phyloP scores from a whole-genome alignment of 2,797 vertebrate genomes.

The Protosalanx chinensis region DNA sequence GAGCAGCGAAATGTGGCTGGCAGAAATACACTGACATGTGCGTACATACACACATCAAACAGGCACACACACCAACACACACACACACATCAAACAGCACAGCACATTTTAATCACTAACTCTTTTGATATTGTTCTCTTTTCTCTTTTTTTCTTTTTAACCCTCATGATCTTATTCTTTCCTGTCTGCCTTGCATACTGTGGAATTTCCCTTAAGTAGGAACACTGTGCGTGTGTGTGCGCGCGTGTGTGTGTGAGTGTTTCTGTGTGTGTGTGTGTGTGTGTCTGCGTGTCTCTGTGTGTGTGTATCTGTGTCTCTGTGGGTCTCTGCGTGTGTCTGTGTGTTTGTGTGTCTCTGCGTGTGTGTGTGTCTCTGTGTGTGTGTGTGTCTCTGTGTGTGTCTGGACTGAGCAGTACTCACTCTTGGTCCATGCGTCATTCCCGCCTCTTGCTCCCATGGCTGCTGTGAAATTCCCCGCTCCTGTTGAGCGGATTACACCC shows the following conservation, averaged over 20 bases:
- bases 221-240: conserved; percentile 29
- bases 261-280: no score
- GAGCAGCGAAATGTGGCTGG: neutral
- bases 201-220: conserved; percentile 66
- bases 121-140: conserved; percentile 43
- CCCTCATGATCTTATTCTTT: conserved; percentile 63
- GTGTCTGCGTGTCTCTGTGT: no score
- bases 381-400: no score
- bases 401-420: conserved; percentile 39
- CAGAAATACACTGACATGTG: neutral
- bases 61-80: conserved; percentile 46
- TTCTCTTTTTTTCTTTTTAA: conserved; percentile 59
- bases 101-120: conserved; percentile 51
- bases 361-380: no score
- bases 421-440: conserved; percentile 60
- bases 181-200: conserved; percentile 65
- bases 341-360: no score
- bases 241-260: no score
- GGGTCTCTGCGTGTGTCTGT: no score
- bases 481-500: conserved; percentile 66
- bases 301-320: no score
- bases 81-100: conserved; percentile 47
- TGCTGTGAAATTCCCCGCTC: conserved; percentile 69
- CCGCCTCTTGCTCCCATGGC: conserved; percentile 60
- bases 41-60: conserved; percentile 2